Base-by-base conservation (phyloP, 2,888 invertebrate species). In the Desoria tigrina region DNA sequence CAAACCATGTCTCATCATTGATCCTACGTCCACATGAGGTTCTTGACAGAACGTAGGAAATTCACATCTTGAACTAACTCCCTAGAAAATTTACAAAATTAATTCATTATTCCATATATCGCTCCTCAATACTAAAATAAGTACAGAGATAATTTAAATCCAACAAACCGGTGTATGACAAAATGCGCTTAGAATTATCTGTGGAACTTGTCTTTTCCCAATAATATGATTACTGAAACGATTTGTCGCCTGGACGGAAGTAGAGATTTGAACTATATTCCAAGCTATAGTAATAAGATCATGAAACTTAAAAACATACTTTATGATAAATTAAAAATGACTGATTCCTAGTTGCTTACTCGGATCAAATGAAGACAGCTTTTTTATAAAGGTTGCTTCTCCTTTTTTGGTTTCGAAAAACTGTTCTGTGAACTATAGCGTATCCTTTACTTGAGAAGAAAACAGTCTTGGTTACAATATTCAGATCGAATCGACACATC, bases 261-360 rank as follows among this genome's bases (percentile, higher is more conserved):
- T 63, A 4, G 72, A 63, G 18, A 74, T 58, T 63, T 74, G 74
- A 18, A 74, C 39, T 16, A 74, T 65, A 51, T 72, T 74, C 74
- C 74, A 74, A 39, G 72, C 71, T 71, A 23, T 53, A 54, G 27
- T 37, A 1, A 55, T 16, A 4, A 45, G n/a, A 45, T 18, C 7
- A 18, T 45, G 16, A 45, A 45, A n/a, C n/a, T 45, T 45, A 45
- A 16, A 16, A 18, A n/a, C n/a, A n/a, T n/a, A n/a, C n/a, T n/a
- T n/a, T n/a, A 45, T 18, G 4, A 18, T 21, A 23, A 24, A 51
- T 51, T 18, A 51, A 21, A 51, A 26, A 23, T 7, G 24, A 51
- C 7, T 51, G 45, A 23, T 9, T 9, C 23, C 7, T 24, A 32
- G 26, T 16, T 6, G 9, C 21, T 21, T 54, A 66, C 66, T 59